Percentiles rank a stretch among this genome's conserved stretches.
These are phyloP conservation scores for Opisthograptis luteolata DNA, from an alignment of 2,888 invertebrate species.

Conservation along the genomic window DNA sequence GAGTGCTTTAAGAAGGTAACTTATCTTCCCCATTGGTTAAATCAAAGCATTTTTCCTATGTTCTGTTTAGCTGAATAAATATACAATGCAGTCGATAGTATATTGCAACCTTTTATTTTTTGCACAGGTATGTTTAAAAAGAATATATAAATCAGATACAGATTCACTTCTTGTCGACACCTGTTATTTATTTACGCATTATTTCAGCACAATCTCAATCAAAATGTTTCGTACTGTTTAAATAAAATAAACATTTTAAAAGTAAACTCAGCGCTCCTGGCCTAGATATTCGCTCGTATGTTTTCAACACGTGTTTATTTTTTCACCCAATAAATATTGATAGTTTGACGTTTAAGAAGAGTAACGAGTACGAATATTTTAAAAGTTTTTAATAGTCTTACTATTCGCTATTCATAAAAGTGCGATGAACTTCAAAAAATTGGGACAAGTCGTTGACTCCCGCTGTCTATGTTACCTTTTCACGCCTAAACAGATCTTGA, in stretches of 20 bases:
- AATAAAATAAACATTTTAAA: slow-evolving; percentile 11
- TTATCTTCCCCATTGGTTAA: no score
- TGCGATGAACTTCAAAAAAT: slow-evolving; percentile 15
- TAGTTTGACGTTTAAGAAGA: slow-evolving; percentile 33
- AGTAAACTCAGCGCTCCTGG: slow-evolving; percentile 18
- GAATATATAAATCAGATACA: no score
- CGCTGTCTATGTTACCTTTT: no score
- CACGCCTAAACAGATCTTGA: no score
- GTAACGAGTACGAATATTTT: slow-evolving; percentile 31
- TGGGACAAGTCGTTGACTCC: slow-evolving; percentile 8
- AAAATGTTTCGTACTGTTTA: slow-evolving; percentile 5
- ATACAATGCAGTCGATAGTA: no score
- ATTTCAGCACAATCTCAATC: slow-evolving; percentile 7
- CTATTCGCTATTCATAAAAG: slow-evolving; percentile 11
- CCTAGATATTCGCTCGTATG: slow-evolving; percentile 25
- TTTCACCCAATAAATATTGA: slow-evolving; percentile 36
- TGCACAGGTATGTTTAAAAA: no score
- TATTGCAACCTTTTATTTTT: no score
- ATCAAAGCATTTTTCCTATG: no score
- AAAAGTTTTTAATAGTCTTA: slow-evolving; percentile 24
- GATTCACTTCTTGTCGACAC: not conserved
- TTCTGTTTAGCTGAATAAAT: no score
- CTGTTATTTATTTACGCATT: not conserved
- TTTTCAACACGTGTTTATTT: slow-evolving; percentile 32
- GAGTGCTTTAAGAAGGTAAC: no score